Evolutionary conservation across 64 coral and sea anemone genomes (phyloP).

Genomic region (Porites australiensis): DNA sequence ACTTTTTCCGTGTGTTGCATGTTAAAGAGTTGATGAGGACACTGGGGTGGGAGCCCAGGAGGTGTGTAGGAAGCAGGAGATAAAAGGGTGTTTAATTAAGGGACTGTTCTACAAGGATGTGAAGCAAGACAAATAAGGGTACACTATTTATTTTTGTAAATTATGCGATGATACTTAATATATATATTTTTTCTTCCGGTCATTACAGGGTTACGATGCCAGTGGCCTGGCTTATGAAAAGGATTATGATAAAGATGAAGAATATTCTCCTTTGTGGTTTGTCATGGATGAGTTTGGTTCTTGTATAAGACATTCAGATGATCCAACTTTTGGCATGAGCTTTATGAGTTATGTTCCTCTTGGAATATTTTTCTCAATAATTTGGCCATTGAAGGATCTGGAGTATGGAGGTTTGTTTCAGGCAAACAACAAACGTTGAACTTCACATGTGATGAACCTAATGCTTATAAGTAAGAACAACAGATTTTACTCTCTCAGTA

Average conservation of each 20-base stretch:
- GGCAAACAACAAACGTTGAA: background rate
- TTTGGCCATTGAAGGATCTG: conserved; percentile 82
- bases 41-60: too few species aligned
- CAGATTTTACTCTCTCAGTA: too few species aligned
- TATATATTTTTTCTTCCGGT: background rate
- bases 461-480: too few species aligned
- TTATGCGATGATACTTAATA: background rate
- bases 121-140: too few species aligned
- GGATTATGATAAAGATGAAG: conserved; percentile 2
- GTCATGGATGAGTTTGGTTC: conserved; percentile 98
- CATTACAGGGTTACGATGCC: background rate
- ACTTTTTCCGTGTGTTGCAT: too few species aligned
- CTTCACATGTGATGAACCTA: too few species aligned
- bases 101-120: too few species aligned
- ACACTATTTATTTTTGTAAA: background rate
- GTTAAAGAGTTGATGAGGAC: too few species aligned
- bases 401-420: conserved; percentile 83
- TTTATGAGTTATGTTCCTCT: conserved; percentile 71
- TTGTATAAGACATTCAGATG: conserved; percentile 87
- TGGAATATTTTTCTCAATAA: conserved; percentile 71
- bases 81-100: too few species aligned
- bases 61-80: too few species aligned
- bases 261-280: conserved; percentile 57
- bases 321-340: conserved; percentile 59
- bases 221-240: background rate